Evolutionary conservation across 2,888 invertebrate species (phyloP).

Genomic region (Stratiomys singularior): DNA sequence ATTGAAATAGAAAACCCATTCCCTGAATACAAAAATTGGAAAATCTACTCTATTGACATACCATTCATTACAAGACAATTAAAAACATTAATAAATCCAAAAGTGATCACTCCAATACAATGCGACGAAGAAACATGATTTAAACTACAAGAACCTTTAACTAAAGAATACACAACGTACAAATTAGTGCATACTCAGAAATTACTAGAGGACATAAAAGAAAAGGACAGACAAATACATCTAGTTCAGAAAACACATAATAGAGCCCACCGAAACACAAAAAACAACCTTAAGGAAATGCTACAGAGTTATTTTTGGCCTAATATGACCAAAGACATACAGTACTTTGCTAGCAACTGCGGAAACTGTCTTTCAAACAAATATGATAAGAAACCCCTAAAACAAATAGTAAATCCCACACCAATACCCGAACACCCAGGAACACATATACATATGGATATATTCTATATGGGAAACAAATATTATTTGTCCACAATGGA

Average conservation of each 20-base stretch:
- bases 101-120: not conserved
- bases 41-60: not conserved
- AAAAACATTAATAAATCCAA: slow-evolving; percentile 5
- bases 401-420: not conserved
- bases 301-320: slow-evolving; percentile 17
- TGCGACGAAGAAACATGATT: slow-evolving; percentile 12
- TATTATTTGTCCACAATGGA: not conserved
- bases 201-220: not conserved
- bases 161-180: not conserved
- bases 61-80: not conserved
- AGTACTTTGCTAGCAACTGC: not conserved
- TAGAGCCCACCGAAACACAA: not conserved
- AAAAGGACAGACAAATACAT: not conserved
- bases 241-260: not conserved
- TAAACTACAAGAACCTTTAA: not conserved
- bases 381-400: slow-evolving; percentile 1
- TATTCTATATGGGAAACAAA: not conserved
- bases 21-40: not conserved
- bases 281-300: not conserved
- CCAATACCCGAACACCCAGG: not conserved
- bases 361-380: slow-evolving; percentile 8
- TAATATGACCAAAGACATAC: not conserved
- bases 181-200: not conserved
- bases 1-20: not conserved
- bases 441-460: not conserved